These are phyloP conservation scores for Salticus scenicus DNA, from an alignment of 2,888 invertebrate species.

Conservation along the genomic window DNA sequence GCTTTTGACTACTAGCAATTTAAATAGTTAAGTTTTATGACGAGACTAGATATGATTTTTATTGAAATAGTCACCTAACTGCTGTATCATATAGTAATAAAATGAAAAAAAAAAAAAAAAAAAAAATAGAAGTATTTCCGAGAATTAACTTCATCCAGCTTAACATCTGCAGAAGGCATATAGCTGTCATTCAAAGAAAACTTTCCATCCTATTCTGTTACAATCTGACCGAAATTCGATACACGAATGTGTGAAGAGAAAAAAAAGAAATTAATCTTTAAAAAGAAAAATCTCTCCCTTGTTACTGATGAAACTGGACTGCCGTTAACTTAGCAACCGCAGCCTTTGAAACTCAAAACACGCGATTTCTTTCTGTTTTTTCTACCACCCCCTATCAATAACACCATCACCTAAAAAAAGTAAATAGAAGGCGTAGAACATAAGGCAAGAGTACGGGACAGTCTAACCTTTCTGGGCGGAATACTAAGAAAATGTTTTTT, in stretches of 20 bases:
- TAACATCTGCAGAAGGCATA: conserved; percentile 14
- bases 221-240: neutral
- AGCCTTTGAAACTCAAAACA: conserved; percentile 24
- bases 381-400: conserved; percentile 14
- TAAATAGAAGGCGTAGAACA: conserved; percentile 13
- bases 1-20: too few relatives aligned
- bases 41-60: too few relatives aligned
- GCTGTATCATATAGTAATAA: too few relatives aligned
- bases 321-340: conserved; percentile 5
- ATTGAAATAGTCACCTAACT: too few relatives aligned
- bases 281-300: neutral
- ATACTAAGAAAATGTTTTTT: conserved; percentile 30
- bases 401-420: conserved; percentile 1
- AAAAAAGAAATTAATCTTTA: neutral
- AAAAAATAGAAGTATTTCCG: neutral
- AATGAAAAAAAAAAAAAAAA: neutral
- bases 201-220: neutral
- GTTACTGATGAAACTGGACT: conserved; percentile 17
- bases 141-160: neutral
- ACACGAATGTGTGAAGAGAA: neutral
- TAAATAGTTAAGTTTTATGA: too few relatives aligned
- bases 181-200: conserved; percentile 10
- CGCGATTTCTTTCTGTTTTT: conserved; percentile 7
- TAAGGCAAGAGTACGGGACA: neutral
- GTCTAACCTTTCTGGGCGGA: conserved; percentile 8